These are phyloP conservation scores for Danio rerio DNA, from an alignment of 2,113 vertebrate genomes.

Conservation along the genomic window DNA sequence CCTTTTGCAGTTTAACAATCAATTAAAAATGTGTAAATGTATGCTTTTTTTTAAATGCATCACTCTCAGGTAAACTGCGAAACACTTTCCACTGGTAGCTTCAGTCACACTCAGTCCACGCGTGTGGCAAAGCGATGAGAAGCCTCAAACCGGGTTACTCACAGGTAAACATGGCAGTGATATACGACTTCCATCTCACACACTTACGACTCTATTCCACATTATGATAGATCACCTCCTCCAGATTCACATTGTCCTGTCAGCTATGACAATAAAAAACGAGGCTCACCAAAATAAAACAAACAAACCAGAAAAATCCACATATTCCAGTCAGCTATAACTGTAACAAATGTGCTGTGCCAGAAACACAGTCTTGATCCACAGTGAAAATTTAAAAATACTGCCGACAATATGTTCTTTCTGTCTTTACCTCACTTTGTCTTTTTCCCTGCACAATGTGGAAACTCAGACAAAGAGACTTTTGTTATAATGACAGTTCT, in stretches of 20 bases:
- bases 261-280: conserved; percentile 52
- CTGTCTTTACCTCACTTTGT: conserved; percentile 19
- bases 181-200: conserved; percentile 61
- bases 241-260: conserved; percentile 53
- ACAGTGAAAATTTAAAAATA: conserved; percentile 36
- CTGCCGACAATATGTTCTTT: conserved; percentile 23
- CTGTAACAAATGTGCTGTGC: conserved; percentile 37
- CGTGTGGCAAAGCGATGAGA: conserved; percentile 53
- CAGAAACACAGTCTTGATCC: conserved; percentile 14
- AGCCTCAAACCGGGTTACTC: conserved; percentile 63
- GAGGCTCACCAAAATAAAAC: conserved; percentile 36
- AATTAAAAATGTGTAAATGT: not conserved
- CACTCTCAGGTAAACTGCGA: not conserved
- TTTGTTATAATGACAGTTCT: conserved; percentile 31
- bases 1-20: no score
- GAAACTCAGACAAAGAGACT: not conserved
- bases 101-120: conserved; percentile 22
- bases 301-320: conserved; percentile 46
- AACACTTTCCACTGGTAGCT: not conserved
- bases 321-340: conserved; percentile 34
- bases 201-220: conserved; percentile 56
- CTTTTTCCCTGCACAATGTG: conserved; percentile 5
- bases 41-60: not conserved
- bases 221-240: conserved; percentile 55
- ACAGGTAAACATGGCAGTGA: conserved; percentile 60